A percentile compares a stretch with the other conserved stretches of the same genome.
Conservation (phyloP, 2,888 invertebrate genomes). For the Helobdella robusta region DNA sequence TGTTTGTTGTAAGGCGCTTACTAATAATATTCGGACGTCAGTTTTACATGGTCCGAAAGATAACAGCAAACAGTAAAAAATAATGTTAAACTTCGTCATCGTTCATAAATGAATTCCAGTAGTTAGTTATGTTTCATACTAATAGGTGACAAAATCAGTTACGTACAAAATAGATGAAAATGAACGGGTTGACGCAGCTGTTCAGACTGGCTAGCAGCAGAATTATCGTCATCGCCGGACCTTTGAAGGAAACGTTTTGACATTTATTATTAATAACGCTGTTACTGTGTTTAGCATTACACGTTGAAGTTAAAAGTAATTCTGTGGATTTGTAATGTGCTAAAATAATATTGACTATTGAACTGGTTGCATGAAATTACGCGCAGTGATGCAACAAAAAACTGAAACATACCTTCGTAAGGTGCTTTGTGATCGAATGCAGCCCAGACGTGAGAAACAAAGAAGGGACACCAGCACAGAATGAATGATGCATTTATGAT, state of each 20-base stretch:
- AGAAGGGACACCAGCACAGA: slow-evolving; percentile 62
- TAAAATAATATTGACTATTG: too few species aligned
- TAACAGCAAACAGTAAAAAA: too few species aligned
- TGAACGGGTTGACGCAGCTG: slow-evolving; percentile 34
- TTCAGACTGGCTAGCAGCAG: slow-evolving; percentile 32
- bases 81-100: too few species aligned
- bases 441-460: slow-evolving; percentile 58
- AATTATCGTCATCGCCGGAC: slow-evolving; percentile 21
- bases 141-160: too few species aligned
- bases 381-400: neutral
- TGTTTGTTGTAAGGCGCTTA: too few species aligned
- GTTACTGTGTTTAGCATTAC: neutral
- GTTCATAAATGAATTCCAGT: too few species aligned
- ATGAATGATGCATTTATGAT: slow-evolving; percentile 58
- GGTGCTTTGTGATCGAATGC: slow-evolving; percentile 40
- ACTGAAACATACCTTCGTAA: slow-evolving; percentile 37
- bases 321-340: too few species aligned
- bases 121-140: too few species aligned
- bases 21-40: too few species aligned
- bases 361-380: neutral
- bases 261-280: neutral
- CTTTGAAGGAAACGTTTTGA: neutral
- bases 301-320: neutral
- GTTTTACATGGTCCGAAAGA: too few species aligned
- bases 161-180: slow-evolving; percentile 31